Base-by-base conservation (phyloP, 2,113 vertebrate genomes). In the Salvelinus alpinus region DNA sequence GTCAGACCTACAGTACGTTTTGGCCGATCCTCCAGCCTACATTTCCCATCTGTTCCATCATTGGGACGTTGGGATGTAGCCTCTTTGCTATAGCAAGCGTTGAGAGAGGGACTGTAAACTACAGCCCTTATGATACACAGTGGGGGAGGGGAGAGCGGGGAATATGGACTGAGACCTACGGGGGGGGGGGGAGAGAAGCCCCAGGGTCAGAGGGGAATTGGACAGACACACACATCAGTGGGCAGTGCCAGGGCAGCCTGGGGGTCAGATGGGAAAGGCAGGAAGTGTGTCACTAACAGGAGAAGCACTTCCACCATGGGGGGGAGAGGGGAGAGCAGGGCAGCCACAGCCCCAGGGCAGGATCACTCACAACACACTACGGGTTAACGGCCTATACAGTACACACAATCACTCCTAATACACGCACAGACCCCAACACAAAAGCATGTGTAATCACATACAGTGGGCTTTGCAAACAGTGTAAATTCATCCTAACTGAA, bases 271-370 rank as follows among this genome's bases (percentile, higher is more conserved):
- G 34, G 34, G 34, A 38, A 38, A 38, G 8, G 34, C 60, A 44
- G 20, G 73, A 81, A 76, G 70, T 83, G 71, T 79, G 80, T 59
- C 75, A 71, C 34, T 24, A 54, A 77, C 77, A 79, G 18, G n/a
- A 74, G 59, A 75, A 78, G 76, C 70, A 60, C 5, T 16, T 70
- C 66, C 20, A 59, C 4, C 25, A 12, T 65, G 31, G 73, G 70
- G 75, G 9, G 27, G 24, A 24, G 24, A 65, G 31, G 73, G 70
- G 76, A 62, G 70, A 25, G 25, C 20, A 47, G 71, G 59, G 47
- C 70, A 72, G 64, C 13, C 25, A 24, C 27, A 65, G 24, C 24
- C 24, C 12, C n/a, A 5, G 64, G 64, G 25, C 25, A 65, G 64
- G 11, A 27, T n/a, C 64, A 5, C 22, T 14, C 14, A 27, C 64